A percentile compares a stretch with the other conserved stretches of the same genome.
phyloP scores from a whole-genome alignment of 1,140 invertebrate genomes.

The Coboldia fuscipes region DNA sequence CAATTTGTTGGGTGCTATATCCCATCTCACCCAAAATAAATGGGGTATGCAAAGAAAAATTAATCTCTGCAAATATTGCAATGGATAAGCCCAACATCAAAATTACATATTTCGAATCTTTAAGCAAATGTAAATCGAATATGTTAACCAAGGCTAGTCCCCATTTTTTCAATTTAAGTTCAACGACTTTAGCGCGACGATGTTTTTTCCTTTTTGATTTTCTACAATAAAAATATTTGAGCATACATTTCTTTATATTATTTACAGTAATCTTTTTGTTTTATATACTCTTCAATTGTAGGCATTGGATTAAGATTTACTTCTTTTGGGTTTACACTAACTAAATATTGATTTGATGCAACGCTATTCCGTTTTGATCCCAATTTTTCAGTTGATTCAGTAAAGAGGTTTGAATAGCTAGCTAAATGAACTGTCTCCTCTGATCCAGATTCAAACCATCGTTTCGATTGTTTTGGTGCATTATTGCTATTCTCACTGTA shows the following conservation, averaged over 20 bases:
- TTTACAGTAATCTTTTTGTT: no score
- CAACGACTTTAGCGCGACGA: no score
- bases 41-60: constrained; percentile 39
- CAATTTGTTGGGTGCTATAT: constrained; percentile 29
- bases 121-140: constrained; percentile 30
- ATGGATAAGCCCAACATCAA: constrained; percentile 42
- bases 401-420: background rate
- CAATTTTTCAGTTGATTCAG: background rate
- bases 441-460: constrained; percentile 3
- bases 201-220: no score
- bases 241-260: no score
- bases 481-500: no score
- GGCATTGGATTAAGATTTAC: no score
- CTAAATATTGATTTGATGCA: background rate
- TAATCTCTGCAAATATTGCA: constrained; percentile 42
- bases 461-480: background rate
- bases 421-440: background rate
- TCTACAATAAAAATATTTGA: no score
- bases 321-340: background rate
- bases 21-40: constrained; percentile 36
- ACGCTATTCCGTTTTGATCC: no score
- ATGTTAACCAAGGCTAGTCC: constrained; percentile 16
- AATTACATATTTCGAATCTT: constrained; percentile 33
- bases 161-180: no score
- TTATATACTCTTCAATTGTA: no score